phyloP scores from a whole-genome alignment of 2,113 vertebrate genomes.

The Rousettus leschenaultii region DNA sequence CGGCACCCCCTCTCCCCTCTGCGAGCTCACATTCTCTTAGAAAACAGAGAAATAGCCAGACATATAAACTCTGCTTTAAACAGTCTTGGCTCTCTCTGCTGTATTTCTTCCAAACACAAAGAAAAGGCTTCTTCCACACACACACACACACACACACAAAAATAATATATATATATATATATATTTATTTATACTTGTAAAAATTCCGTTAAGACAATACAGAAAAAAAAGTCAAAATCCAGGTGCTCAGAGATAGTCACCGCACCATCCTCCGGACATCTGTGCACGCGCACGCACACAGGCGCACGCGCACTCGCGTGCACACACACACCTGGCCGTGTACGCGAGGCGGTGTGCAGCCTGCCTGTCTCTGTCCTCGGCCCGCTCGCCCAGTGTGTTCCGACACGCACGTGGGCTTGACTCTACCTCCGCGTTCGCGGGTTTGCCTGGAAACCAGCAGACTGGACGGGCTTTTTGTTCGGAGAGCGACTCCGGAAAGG shows the following conservation, averaged over 20 bases:
- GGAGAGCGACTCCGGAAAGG: background rate
- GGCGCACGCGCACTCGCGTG: too few species aligned
- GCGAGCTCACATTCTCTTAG: background rate
- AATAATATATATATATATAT: background rate
- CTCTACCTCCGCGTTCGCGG: background rate
- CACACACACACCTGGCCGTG: background rate
- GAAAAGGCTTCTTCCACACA: background rate
- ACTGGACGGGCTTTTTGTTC: background rate
- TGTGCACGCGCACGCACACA: fast-evolving
- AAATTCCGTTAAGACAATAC: background rate
- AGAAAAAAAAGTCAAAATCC: background rate
- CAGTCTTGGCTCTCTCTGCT: background rate
- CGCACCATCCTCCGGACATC: background rate
- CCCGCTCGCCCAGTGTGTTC: background rate
- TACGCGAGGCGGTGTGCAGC: fast-evolving
- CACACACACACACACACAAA: too few species aligned
- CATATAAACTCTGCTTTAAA: background rate
- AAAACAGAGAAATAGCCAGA: background rate
- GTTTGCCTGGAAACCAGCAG: background rate
- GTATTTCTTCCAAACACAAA: background rate
- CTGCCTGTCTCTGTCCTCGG: background rate
- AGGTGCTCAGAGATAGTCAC: background rate
- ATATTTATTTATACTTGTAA: background rate
- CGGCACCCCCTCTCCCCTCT: background rate
- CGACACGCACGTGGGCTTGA: fast-evolving